Evolutionary conservation across 2,888 invertebrate genomes (phyloP).

Genomic region (Neoitamus cyanurus): DNA sequence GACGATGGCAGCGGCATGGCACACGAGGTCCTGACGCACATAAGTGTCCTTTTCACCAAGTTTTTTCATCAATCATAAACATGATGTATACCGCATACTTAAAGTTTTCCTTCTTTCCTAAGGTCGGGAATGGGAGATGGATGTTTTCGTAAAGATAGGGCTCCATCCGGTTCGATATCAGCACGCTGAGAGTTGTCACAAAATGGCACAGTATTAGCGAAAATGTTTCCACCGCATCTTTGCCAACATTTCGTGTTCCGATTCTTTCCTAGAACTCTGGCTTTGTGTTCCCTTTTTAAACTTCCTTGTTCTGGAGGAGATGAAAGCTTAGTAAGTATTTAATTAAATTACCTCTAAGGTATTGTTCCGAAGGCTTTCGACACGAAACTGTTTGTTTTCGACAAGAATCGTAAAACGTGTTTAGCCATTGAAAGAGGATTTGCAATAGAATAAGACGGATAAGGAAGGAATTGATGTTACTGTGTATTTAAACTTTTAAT

Average conservation of each 20-base stretch:
- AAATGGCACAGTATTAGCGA: neutral
- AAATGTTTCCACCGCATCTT: neutral
- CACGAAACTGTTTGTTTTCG: neutral
- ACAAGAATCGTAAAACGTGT: neutral
- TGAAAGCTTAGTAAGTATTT: neutral
- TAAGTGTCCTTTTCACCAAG: slow-evolving; percentile 18
- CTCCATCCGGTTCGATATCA: neutral
- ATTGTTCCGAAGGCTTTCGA: neutral
- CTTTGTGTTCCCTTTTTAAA: neutral
- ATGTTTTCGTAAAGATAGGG: neutral
- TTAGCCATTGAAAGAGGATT: neutral
- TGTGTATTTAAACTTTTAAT: neutral
- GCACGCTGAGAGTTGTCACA: neutral
- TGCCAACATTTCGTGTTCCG: neutral
- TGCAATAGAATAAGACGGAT: neutral
- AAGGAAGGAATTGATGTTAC: neutral
- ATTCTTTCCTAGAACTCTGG: neutral
- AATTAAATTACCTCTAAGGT: neutral
- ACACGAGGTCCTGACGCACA: neutral
- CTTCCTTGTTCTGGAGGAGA: neutral
- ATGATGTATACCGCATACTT: neutral
- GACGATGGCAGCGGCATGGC: neutral
- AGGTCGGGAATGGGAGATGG: neutral
- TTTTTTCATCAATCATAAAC: slow-evolving; percentile 29
- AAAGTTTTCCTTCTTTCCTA: neutral